Evolutionary conservation across 2,888 invertebrate species (phyloP), one percentile per base, ranked within the genome.

Genomic region (Perdita meconis): DNA sequence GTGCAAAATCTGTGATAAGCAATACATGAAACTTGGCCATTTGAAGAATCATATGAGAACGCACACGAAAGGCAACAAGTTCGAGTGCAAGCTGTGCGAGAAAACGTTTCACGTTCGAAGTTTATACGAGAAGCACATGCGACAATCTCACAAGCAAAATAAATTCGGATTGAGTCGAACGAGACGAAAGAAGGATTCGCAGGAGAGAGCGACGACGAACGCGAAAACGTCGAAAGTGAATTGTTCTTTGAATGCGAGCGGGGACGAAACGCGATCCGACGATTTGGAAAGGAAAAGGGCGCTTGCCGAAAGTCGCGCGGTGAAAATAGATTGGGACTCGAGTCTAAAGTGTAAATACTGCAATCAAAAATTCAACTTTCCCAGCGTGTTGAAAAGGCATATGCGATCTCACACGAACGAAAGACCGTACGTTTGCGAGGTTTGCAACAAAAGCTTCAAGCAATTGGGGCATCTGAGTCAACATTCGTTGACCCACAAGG

Each of bases 331-430:
- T n/a, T 81, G 70, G 6, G 74, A 83, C 36, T 69, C 86, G 1
- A 60, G 70, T 1, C 60, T 90, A n/a, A 73, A 87, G 36, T 90
- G 90, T 55, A 78, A 82, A 0, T 89, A 85, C 53, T 90, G 90
- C 61, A 83, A 87, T 50, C 90, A 89, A 67, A 88, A 84, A 63
- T 90, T 90, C 30, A 85, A 77, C 50, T 90, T 89, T 22, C 89
- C 89, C 1, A 90, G 90, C 55, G 88, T 90, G n/a, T 76, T 90
- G 38, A 87, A 90, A 59, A 79, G 90, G 16, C 90, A 90, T 56
- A 81, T 90, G 70, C 85, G 90, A 40, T 89, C 88, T 1, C 90
- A 90, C 44, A 90, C 90, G 13, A 89, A 90, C 40, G 90, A 90
- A 72, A 76, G 90, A 6, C 90, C 90, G 0, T 90, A 89, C 60